These are phyloP conservation scores for Chaetodon trifasciatus DNA, from an alignment of 2,797 vertebrate species.

Conservation along the genomic window DNA sequence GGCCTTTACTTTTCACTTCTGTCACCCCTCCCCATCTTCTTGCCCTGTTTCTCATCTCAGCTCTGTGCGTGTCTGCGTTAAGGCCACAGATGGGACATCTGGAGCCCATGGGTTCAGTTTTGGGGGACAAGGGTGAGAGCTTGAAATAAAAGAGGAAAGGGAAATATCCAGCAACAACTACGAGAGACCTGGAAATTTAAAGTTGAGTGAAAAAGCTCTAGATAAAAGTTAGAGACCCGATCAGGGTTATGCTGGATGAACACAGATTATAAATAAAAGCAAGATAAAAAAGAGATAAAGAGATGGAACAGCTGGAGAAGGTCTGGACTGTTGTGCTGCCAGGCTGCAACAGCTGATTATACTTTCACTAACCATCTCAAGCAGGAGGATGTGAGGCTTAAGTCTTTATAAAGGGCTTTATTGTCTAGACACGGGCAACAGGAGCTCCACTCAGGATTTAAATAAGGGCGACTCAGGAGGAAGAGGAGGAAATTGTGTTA, in stretches of 20 bases:
- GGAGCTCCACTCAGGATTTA: constrained; percentile 53
- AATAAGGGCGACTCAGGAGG: constrained; percentile 53
- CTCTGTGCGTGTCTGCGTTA: constrained; percentile 21
- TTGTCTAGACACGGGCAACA: constrained; percentile 74
- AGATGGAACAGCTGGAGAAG: constrained; percentile 49
- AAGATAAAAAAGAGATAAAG: constrained; percentile 5
- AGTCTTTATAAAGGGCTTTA: constrained; percentile 75
- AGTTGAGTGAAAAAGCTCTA: constrained; percentile 12
- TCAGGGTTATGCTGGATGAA: constrained; percentile 17
- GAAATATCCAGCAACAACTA: background rate
- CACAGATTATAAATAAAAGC: constrained; percentile 24
- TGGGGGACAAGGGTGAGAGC: background rate
- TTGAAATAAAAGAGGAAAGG: constrained; percentile 3
- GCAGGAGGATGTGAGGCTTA: constrained; percentile 62
- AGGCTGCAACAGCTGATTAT: constrained; percentile 65
- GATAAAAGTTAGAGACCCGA: constrained; percentile 5
- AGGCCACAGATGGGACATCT: constrained; percentile 56
- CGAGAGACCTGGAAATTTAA: background rate
- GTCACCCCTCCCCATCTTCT: background rate
- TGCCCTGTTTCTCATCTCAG: background rate
- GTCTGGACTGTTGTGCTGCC: constrained; percentile 34
- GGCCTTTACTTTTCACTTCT: background rate
- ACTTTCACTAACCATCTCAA: constrained; percentile 63
- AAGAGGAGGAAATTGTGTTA: constrained; percentile 74
- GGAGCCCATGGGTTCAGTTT: constrained; percentile 35